A percentile compares a stretch with the other conserved stretches of the same genome.
phyloP scores from a whole-genome alignment of 1,140 invertebrate species.

The Pogonomyrmex californicus region DNA sequence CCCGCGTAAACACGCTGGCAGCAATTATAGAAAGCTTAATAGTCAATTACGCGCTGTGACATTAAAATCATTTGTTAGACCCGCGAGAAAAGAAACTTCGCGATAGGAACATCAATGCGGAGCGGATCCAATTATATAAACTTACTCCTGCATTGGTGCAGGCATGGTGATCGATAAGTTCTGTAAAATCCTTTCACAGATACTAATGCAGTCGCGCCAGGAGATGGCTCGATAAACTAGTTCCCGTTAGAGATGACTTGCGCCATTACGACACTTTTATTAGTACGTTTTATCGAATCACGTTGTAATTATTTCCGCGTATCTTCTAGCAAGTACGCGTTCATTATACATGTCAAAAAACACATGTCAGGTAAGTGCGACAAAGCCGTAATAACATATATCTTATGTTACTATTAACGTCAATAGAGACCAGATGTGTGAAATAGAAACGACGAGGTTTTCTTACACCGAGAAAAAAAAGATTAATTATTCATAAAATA shows the following conservation, averaged over 20 bases:
- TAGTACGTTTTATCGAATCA: slow-evolving; percentile 69
- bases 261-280: slow-evolving; percentile 73
- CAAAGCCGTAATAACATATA: slow-evolving; percentile 28
- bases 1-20: slow-evolving; percentile 30
- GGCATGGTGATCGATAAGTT: slow-evolving; percentile 59
- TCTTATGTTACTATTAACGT: slow-evolving; percentile 10
- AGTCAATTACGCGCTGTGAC: slow-evolving; percentile 56
- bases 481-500: not conserved
- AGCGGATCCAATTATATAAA: slow-evolving; percentile 51
- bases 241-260: slow-evolving; percentile 76
- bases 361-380: slow-evolving; percentile 13
- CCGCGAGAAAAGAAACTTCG: slow-evolving; percentile 13
- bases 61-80: slow-evolving; percentile 65
- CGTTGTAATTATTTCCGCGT: slow-evolving; percentile 75
- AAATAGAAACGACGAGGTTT: slow-evolving; percentile 16
- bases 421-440: slow-evolving; percentile 14
- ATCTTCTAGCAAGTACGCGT: slow-evolving; percentile 12
- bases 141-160: slow-evolving; percentile 26
- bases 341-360: slow-evolving; percentile 36
- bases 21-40: slow-evolving; percentile 62
- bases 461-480: not conserved
- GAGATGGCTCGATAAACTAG: slow-evolving; percentile 69
- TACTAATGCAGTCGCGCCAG: slow-evolving; percentile 62
- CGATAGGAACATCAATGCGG: slow-evolving; percentile 24
- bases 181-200: slow-evolving; percentile 53